Evolutionary conservation across 1,140 invertebrate species (phyloP), one percentile per base, ranked within the genome.

Genomic region (Leptinotarsa lineolata): DNA sequence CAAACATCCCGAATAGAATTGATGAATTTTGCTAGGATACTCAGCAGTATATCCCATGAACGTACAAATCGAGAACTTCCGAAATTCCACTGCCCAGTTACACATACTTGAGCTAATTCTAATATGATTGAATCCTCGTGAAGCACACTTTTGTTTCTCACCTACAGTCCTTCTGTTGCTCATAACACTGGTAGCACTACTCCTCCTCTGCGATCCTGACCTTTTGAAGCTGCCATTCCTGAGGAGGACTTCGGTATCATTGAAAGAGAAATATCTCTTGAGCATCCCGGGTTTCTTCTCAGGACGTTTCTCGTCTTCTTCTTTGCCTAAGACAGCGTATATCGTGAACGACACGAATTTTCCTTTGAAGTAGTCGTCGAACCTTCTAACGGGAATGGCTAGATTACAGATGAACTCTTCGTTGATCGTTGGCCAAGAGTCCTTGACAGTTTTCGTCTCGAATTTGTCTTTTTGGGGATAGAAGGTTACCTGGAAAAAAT

Each of bases 401-500:
- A 63, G 20, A 69, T 60, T 76, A 79, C 85, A 46, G 85, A 85
- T 72, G 86, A 86, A 92, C 73, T 92, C 91, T 84, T 93, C 91
- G 81, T 93, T 92, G 87, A 91, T 93, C 63, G 90, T 88, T 0
- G 92, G 92, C 91, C 91, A 92, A 2, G 91, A 91, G 77, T 91
- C 91, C 75, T 91, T 91, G 81, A 90, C 90, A 74, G 91, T 84
- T 67, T 89, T 87, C 8, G 91, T 92, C 84, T 93, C 92, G 79
- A 88, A 91, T 84, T 92, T 92, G 68, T 89, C 90, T 75, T 91
- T 90, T 21, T 89, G 89, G 1, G 92, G 92, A 81, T 92, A 91
- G 22, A 93, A 77, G 84, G 92, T 93, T 2, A 92, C 88, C 92
- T 93, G 82, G 70, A 87, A 88, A 77, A 20, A 45, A 63, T 63